A percentile compares a stretch with the other conserved stretches of the same genome.
phyloP scores from a whole-genome alignment of 2,113 vertebrate genomes.

The Amblyornis subalaris region DNA sequence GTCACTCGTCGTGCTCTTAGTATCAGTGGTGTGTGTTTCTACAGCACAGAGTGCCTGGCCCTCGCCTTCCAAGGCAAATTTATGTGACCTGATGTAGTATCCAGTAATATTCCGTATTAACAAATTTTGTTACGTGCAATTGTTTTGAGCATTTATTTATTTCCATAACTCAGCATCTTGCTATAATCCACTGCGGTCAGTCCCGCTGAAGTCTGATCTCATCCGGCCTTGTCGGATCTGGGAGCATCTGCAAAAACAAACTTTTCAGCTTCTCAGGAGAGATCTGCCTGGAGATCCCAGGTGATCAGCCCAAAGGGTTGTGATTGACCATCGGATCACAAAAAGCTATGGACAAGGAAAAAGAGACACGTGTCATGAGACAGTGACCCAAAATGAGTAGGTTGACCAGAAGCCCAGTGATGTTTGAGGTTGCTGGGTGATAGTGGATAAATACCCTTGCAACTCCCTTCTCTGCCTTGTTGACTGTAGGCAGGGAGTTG shows the following conservation, averaged over 20 bases:
- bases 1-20: background rate
- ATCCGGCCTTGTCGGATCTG: background rate
- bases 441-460: background rate
- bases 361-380: accelerated
- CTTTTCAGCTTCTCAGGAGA: background rate
- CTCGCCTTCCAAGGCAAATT: background rate
- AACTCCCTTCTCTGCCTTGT: background rate
- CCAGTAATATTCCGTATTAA: background rate
- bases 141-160: background rate
- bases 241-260: background rate
- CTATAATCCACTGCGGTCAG: background rate
- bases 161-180: background rate
- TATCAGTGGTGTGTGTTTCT: background rate
- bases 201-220: background rate
- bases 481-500: background rate
- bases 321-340: background rate
- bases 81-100: background rate
- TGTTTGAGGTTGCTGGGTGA: background rate
- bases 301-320: background rate
- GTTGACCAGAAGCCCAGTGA: background rate
- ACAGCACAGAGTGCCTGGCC: background rate
- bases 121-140: background rate
- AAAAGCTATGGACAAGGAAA: background rate
- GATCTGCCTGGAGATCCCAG: background rate
- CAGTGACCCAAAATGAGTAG: background rate